These are phyloP conservation scores for Oriolus oriolus DNA, from an alignment of 2,113 vertebrate species.

Conservation along the genomic window DNA sequence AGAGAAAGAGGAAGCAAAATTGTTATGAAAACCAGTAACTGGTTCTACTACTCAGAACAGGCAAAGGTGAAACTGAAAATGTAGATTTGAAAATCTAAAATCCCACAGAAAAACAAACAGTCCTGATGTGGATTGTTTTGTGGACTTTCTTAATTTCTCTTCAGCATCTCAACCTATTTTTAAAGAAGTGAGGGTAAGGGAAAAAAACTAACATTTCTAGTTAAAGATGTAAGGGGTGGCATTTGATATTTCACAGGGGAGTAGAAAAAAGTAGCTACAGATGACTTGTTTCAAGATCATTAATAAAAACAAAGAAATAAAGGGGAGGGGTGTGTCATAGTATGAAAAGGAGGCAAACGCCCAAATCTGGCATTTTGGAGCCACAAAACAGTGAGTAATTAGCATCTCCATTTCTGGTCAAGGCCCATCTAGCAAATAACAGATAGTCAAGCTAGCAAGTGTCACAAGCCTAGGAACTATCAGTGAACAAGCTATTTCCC, in stretches of 20 bases:
- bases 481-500: background rate
- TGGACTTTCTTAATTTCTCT: background rate
- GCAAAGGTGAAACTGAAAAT: background rate
- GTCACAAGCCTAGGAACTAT: background rate
- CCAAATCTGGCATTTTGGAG: background rate
- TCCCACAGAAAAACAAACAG: background rate
- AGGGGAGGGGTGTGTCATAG: fast-evolving
- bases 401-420: background rate
- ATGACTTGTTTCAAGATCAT: background rate
- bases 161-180: background rate
- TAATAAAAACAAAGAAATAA: background rate
- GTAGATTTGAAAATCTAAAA: background rate
- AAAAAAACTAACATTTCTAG: background rate
- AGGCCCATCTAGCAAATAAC: background rate
- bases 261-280: background rate
- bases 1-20: background rate
- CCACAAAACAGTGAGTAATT: background rate
- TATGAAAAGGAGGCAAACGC: background rate
- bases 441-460: background rate
- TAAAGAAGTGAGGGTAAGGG: background rate
- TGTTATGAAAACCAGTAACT: background rate
- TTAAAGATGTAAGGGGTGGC: background rate
- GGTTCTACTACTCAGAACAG: background rate
- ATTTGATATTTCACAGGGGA: background rate
- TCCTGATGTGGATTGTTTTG: background rate